These are phyloP conservation scores for Arrhopalites spinosus DNA, from an alignment of 2,888 invertebrate species.

Conservation along the genomic window DNA sequence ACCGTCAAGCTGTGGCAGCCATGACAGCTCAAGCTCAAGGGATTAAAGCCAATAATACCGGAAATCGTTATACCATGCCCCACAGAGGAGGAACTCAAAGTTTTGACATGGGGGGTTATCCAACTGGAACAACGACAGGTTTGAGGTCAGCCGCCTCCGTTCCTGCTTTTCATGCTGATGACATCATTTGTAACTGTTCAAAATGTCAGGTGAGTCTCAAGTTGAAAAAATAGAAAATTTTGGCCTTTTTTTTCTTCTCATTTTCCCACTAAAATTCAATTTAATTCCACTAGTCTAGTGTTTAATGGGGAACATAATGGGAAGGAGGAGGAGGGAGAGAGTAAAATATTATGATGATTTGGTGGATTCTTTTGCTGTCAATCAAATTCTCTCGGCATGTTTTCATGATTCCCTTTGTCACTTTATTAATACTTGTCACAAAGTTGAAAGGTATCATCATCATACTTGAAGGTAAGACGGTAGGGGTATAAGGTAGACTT, in stretches of 20 bases:
- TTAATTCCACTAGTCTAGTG: no score
- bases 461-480: neutral
- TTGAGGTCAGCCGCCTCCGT: slow-evolving; percentile 42
- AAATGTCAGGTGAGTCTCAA: slow-evolving; percentile 56
- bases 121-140: neutral
- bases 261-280: neutral
- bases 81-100: slow-evolving; percentile 39
- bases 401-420: no score
- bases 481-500: neutral
- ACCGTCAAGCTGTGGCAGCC: slow-evolving; percentile 54
- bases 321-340: no score
- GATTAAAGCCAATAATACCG: neutral
- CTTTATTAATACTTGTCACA: no score
- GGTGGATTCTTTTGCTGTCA: no score
- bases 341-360: no score
- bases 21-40: slow-evolving; percentile 40
- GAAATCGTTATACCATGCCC: slow-evolving; percentile 25
- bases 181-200: slow-evolving; percentile 56
- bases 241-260: neutral
- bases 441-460: no score
- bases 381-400: no score
- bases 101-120: slow-evolving; percentile 45
- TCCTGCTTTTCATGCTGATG: slow-evolving; percentile 46
- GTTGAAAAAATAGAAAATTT: no score
- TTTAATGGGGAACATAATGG: no score